A percentile compares a stretch with the other conserved stretches of the same genome.
These are phyloP conservation scores for Caiman crocodilus DNA, from an alignment of 2,797 vertebrate genomes.

Conservation along the genomic window DNA sequence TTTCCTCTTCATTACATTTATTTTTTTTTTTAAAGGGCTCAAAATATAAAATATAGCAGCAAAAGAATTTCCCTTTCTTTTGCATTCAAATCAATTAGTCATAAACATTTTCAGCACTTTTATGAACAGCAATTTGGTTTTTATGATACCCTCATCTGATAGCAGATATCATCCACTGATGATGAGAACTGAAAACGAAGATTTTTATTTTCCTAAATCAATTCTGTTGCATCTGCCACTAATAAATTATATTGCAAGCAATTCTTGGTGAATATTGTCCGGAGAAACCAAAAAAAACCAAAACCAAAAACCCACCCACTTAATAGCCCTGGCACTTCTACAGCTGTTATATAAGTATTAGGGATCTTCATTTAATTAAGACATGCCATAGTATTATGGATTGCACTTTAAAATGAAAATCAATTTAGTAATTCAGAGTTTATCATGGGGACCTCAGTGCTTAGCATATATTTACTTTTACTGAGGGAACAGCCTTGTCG, in stretches of 20 bases:
- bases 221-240: background rate
- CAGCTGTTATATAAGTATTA: background rate
- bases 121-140: constrained; percentile 48
- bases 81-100: constrained; percentile 52
- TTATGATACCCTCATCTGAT: constrained; percentile 22
- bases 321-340: background rate
- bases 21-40: constrained; percentile 21
- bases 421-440: background rate
- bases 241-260: constrained; percentile 20
- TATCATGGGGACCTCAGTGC: background rate
- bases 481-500: background rate
- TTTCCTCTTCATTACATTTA: background rate
- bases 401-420: background rate
- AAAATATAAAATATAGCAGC: constrained; percentile 25
- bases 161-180: constrained; percentile 22
- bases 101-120: constrained; percentile 22
- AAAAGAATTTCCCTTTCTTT: constrained; percentile 7
- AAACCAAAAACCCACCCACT: no score
- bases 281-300: no score
- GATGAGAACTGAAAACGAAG: constrained; percentile 19
- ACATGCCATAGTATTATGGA: background rate
- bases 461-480: background rate
- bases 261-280: constrained; percentile 7
- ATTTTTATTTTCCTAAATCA: constrained; percentile 37
- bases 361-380: background rate